Evolutionary conservation across 2,888 invertebrate genomes (phyloP).

Genomic region (Lycophotia porphyrea): DNA sequence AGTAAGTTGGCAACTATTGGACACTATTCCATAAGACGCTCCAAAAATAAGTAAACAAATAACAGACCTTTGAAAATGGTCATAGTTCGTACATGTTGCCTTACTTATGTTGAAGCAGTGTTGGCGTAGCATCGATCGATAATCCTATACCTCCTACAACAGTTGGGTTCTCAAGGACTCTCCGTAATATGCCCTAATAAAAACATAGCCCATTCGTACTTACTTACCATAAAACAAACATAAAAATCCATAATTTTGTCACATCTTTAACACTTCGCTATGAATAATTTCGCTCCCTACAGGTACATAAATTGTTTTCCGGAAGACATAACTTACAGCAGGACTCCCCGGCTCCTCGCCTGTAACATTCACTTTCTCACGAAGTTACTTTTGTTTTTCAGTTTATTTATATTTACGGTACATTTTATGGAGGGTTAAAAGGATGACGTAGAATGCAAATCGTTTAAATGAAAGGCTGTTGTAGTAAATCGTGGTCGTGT

Average conservation of each 20-base stretch:
- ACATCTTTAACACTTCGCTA: too few relatives aligned
- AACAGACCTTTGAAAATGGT: conserved; percentile 1
- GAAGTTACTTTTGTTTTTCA: conserved; percentile 14
- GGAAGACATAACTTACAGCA: too few relatives aligned
- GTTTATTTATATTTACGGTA: conserved; percentile 36
- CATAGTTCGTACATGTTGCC: too few relatives aligned
- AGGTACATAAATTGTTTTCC: too few relatives aligned
- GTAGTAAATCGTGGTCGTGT: neutral
- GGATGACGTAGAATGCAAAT: neutral
- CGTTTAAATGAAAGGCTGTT: neutral
- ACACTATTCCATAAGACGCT: neutral
- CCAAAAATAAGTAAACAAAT: neutral
- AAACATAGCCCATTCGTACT: conserved; percentile 1
- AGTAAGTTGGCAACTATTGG: neutral
- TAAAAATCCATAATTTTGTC: conserved; percentile 14
- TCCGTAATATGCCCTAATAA: neutral
- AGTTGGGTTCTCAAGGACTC: neutral
- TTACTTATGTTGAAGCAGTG: neutral
- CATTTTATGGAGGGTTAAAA: conserved; percentile 5
- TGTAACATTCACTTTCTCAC: too few relatives aligned
- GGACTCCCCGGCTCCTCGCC: too few relatives aligned
- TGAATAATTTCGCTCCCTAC: too few relatives aligned
- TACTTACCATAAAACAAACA: conserved; percentile 30
- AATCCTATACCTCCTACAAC: neutral
- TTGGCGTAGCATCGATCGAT: neutral